Conservation (phyloP, 2,797 vertebrate genomes). For the Bradypus variegatus region DNA sequence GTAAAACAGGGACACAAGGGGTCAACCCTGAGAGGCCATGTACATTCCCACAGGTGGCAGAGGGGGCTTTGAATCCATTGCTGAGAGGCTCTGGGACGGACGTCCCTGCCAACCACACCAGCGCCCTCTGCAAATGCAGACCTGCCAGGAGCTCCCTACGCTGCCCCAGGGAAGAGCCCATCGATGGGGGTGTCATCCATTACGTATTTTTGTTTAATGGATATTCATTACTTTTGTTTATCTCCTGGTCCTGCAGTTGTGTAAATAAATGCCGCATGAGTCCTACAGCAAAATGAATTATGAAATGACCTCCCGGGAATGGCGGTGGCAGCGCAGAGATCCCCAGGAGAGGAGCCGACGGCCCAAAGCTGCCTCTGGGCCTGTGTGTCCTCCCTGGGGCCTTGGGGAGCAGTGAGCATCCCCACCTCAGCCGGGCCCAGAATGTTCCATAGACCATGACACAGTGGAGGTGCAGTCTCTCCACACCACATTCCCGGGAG, state of each 20-base stretch:
- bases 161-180: too few relatives aligned
- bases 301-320: background rate
- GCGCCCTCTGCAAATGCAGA: too few relatives aligned
- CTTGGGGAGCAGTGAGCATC: background rate
- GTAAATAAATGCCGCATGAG: background rate
- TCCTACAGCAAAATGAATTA: background rate
- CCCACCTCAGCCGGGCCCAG: rapidly evolving
- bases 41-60: too few relatives aligned
- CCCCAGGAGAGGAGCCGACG: too few relatives aligned
- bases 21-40: too few relatives aligned
- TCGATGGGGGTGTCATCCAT: rapidly evolving
- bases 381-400: rapidly evolving
- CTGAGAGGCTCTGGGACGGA: too few relatives aligned
- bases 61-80: too few relatives aligned
- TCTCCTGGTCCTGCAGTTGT: background rate
- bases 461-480: rapidly evolving
- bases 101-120: too few relatives aligned
- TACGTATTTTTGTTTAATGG: background rate
- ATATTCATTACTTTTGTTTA: background rate
- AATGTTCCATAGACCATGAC: rapidly evolving
- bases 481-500: rapidly evolving
- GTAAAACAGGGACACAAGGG: too few relatives aligned
- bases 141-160: rapidly evolving
- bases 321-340: too few relatives aligned
- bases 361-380: too few relatives aligned